Percentiles rank a stretch among this genome's conserved stretches.
Evolutionary conservation across 2,113 vertebrate species (phyloP).

Genomic region (Tetrao urogallus): DNA sequence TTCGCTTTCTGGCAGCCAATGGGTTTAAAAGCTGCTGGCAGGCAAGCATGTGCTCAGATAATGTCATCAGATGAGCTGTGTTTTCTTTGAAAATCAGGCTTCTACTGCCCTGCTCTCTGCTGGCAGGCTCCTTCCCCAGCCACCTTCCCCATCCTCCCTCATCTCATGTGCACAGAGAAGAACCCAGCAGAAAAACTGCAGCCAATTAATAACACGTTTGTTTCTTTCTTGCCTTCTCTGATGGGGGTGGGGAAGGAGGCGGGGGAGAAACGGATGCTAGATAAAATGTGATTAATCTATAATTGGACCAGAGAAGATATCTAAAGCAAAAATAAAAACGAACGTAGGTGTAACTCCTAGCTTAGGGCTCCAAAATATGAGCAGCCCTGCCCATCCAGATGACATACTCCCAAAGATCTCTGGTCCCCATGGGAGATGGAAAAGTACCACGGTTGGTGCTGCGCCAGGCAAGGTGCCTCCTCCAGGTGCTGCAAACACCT

Average conservation of each 20-base stretch:
- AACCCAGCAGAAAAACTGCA: conserved; percentile 29
- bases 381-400: conserved; percentile 36
- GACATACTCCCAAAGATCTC: conserved; percentile 3
- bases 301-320: conserved; percentile 55
- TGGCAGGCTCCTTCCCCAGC: neutral
- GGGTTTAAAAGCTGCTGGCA: neutral
- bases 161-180: neutral
- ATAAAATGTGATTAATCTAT: conserved; percentile 68
- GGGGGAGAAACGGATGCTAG: conserved; percentile 20
- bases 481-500: neutral
- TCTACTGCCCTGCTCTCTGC: neutral
- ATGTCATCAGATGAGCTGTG: neutral
- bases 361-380: conserved; percentile 47
- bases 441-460: neutral
- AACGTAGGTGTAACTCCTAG: conserved; percentile 57
- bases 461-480: neutral
- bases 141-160: neutral
- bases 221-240: conserved; percentile 1
- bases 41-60: neutral
- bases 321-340: conserved; percentile 57
- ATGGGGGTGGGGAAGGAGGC: conserved; percentile 25
- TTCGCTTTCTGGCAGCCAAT: neutral
- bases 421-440: neutral
- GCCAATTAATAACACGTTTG: conserved; percentile 29
- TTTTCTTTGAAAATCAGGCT: conserved; percentile 6